phyloP scores from a whole-genome alignment of 2,113 vertebrate species.

The Myotis yumanensis region DNA sequence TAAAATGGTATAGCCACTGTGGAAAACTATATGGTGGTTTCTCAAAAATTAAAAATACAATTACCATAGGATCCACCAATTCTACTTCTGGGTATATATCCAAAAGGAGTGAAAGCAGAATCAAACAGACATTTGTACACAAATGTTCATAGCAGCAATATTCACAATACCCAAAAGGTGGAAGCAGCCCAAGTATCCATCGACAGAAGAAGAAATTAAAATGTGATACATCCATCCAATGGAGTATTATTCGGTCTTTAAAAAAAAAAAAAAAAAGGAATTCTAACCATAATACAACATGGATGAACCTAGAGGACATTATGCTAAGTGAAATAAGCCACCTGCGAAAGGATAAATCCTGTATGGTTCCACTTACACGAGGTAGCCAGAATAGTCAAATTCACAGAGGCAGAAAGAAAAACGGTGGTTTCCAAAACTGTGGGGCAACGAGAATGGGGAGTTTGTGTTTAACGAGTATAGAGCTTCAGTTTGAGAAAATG shows the following conservation, averaged over 20 bases:
- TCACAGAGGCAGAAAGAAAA: background rate
- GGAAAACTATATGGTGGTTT: background rate
- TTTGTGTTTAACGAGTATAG: background rate
- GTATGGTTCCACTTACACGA: background rate
- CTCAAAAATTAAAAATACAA: slow-evolving; percentile 33
- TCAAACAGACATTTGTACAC: slow-evolving; percentile 7
- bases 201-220: background rate
- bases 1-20: background rate
- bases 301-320: background rate
- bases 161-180: slow-evolving; percentile 3
- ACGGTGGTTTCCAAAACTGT: background rate
- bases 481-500: background rate
- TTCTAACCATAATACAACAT: background rate
- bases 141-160: background rate
- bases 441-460: background rate
- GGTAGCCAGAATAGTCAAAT: background rate
- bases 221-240: background rate
- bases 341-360: background rate
- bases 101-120: background rate
- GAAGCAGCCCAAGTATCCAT: background rate
- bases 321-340: background rate
- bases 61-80: slow-evolving; percentile 5
- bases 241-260: background rate
- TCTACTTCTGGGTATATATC: background rate
- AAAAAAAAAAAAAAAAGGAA: background rate